These are phyloP conservation scores for Alosa sapidissima DNA, from an alignment of 2,797 vertebrate species.

Conservation along the genomic window DNA sequence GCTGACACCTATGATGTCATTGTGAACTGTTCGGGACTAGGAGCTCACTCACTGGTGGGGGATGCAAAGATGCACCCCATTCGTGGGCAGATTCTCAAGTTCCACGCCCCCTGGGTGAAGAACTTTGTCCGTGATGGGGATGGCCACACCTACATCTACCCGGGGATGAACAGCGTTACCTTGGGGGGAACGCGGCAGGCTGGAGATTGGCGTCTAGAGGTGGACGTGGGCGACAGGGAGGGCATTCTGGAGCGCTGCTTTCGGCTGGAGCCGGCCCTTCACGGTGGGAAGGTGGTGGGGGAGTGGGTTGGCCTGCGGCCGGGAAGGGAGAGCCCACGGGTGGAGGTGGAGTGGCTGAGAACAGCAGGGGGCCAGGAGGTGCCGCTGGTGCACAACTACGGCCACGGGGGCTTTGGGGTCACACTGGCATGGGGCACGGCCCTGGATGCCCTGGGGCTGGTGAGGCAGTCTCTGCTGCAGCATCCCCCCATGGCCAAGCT, in stretches of 20 bases:
- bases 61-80: slow-evolving; percentile 75
- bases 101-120: slow-evolving; percentile 88
- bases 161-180: slow-evolving; percentile 74
- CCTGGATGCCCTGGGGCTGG: slow-evolving; percentile 74
- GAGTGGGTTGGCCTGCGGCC: slow-evolving; percentile 87
- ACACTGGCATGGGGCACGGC: slow-evolving; percentile 85
- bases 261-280: slow-evolving; percentile 82
- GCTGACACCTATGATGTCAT: slow-evolving; percentile 75
- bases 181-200: slow-evolving; percentile 85
- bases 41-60: slow-evolving; percentile 73
- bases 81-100: slow-evolving; percentile 86
- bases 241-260: slow-evolving; percentile 81
- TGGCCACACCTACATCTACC: slow-evolving; percentile 85
- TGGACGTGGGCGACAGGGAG: slow-evolving; percentile 65
- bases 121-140: slow-evolving; percentile 84
- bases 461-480: slow-evolving; percentile 70
- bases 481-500: slow-evolving; percentile 60
- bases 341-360: slow-evolving; percentile 77
- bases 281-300: slow-evolving; percentile 58
- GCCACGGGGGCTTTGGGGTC: slow-evolving; percentile 84
- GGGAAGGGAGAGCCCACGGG: slow-evolving; percentile 67
- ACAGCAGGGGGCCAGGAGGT: slow-evolving; percentile 61
- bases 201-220: slow-evolving; percentile 75
- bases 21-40: slow-evolving; percentile 88
- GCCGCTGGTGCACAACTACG: slow-evolving; percentile 88